Evolutionary conservation across 1,140 invertebrate genomes (phyloP), one percentile per base, ranked within the genome.

Genomic region (Protaetia brevitarsis): DNA sequence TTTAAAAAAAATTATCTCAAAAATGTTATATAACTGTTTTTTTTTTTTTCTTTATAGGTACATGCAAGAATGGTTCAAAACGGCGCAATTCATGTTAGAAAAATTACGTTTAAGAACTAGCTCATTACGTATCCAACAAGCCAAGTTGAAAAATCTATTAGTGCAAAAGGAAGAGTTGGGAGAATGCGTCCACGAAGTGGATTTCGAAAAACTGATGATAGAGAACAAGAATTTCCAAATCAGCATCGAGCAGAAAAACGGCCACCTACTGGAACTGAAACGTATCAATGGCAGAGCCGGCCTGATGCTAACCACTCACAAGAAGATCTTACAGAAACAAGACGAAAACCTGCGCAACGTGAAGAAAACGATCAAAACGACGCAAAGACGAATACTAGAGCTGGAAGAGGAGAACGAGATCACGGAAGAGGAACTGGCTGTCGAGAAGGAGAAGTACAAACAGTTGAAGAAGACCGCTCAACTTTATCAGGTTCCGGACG

Each of bases 161-260:
- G 60, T 66, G 4, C 74, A 78, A 27, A 74, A 77, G 56, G 73
- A 77, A 70, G 73, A 79, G 62, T 62, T 81, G 8, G 81, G 80
- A 0, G 77, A 80, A 68, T 70, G 70, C 56, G 67, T 83, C 27
- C 77, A 77, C 66, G 71, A 74, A 3, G 72, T 82, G n/a, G 82
- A 83, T 66, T 82, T 82, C 64, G 74, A 82, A 63, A 76, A 81
- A 65, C 65, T 83, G 11, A 69, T 72, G 6, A 82, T 82, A 29
- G 77, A 80, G 65, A 82, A 81, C 69, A 70, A 78, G 30, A 69
- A 79, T 69, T 77, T 77, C 36, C 28, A 71, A 16, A 70, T 75
- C 51, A 77, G 77, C 62, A 79, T 81, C 56, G 77, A 81, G 3
- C 70, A 75, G 10, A 81, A 80, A 63, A 79, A 75, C 51, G 60